Evolutionary conservation across 92 coral and sea anemone genomes (phyloP).

Genomic region (Epizoanthus rinbou): DNA sequence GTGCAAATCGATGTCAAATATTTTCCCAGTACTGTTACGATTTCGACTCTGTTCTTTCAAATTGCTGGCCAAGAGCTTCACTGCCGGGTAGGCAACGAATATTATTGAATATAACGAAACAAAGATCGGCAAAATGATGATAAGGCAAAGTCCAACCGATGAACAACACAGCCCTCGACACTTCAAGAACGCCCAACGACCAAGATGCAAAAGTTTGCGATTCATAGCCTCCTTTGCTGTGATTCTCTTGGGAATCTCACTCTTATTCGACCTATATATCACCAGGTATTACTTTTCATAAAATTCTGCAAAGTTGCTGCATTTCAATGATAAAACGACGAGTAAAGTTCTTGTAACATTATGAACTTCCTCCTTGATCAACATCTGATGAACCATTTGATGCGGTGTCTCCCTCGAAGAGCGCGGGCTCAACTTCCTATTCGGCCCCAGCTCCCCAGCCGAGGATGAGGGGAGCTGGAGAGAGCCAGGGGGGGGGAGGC

Average conservation of each 20-base stretch:
- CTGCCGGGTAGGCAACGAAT: constrained; percentile 44
- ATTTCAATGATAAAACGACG: background rate
- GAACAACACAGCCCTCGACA: constrained; percentile 33
- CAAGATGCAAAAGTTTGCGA: background rate
- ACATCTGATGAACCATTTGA: background rate
- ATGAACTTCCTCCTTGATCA: background rate
- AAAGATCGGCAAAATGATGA: constrained; percentile 9
- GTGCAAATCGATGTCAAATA: constrained; percentile 5
- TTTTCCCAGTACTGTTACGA: constrained; percentile 2
- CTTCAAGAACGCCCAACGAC: constrained; percentile 23
- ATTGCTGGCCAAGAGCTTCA: constrained; percentile 4
- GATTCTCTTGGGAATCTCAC: background rate
- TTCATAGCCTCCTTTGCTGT: background rate
- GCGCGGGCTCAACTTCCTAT: background rate
- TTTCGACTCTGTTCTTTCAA: constrained; percentile 5
- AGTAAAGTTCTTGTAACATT: background rate
- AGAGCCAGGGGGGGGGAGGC: too few species aligned
- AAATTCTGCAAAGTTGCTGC: background rate
- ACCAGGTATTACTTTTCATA: background rate
- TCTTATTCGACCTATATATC: background rate
- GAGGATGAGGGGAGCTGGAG: too few species aligned
- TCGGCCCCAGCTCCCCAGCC: too few species aligned
- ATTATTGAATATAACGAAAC: constrained; percentile 31
- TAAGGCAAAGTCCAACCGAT: background rate
- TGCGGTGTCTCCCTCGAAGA: background rate